Evolutionary conservation across 2,113 vertebrate species (phyloP).

Genomic region (Glaucidium brasilianum): DNA sequence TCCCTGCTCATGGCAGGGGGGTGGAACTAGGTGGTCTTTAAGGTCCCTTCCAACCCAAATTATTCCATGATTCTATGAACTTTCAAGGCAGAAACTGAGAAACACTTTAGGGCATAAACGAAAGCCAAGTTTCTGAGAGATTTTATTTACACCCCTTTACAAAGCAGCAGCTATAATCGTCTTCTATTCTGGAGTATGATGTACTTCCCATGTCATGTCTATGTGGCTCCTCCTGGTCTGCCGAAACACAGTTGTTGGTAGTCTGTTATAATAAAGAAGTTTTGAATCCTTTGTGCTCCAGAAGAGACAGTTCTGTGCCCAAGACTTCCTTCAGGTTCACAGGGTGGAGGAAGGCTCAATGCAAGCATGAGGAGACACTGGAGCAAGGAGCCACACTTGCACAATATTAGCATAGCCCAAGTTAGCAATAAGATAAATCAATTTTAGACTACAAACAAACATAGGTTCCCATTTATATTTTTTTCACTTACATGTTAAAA

Average conservation of each 20-base stretch:
- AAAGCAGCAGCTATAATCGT: neutral
- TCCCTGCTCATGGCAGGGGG: no score
- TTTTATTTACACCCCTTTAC: neutral
- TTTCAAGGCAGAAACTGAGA: neutral
- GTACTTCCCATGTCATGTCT: neutral
- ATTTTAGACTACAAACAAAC: neutral
- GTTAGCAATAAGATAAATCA: neutral
- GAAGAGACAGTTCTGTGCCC: neutral
- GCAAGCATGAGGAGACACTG: neutral
- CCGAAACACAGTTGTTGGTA: neutral
- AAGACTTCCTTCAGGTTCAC: neutral
- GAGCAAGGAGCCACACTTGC: neutral
- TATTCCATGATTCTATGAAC: no score
- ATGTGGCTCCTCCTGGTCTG: rapidly evolving
- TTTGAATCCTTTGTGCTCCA: neutral
- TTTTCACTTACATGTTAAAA: neutral
- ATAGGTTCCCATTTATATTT: neutral
- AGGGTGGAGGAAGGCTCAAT: neutral
- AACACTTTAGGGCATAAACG: neutral
- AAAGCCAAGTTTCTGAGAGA: neutral
- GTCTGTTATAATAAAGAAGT: neutral
- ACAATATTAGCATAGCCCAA: neutral
- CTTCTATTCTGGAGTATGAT: neutral
- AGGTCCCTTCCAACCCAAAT: no score
- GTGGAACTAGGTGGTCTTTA: no score